These are phyloP conservation scores for Drosophila pandora DNA, from an alignment of 1,140 invertebrate genomes.

Conservation along the genomic window DNA sequence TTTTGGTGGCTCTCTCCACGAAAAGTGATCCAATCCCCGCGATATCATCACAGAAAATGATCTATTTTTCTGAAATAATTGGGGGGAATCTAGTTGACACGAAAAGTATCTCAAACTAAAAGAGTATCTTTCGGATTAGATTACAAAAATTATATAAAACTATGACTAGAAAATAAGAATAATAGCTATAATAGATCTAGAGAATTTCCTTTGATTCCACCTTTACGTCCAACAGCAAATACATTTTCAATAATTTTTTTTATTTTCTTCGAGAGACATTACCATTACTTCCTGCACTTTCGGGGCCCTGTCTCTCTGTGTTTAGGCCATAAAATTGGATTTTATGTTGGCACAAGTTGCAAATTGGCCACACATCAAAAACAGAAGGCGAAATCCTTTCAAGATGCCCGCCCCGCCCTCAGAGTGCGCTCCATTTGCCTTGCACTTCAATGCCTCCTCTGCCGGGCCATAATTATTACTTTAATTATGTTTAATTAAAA, in stretches of 20 bases:
- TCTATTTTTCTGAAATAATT: slow-evolving; percentile 24
- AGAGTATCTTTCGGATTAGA: background rate
- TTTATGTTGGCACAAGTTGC: slow-evolving; percentile 41
- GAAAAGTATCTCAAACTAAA: background rate
- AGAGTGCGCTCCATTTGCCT: slow-evolving; percentile 20
- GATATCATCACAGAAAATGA: slow-evolving; percentile 17
- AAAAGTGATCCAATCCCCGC: slow-evolving; percentile 26
- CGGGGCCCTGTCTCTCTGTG: slow-evolving; percentile 8
- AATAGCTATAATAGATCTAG: no score
- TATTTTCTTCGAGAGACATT: background rate
- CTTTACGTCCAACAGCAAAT: background rate
- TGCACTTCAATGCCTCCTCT: slow-evolving; percentile 50
- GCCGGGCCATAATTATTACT: slow-evolving; percentile 67
- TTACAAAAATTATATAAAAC: background rate
- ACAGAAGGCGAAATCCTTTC: slow-evolving; percentile 65
- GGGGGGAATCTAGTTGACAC: background rate
- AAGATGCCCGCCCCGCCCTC: slow-evolving; percentile 48
- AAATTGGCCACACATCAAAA: slow-evolving; percentile 77
- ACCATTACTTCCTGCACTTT: slow-evolving; percentile 25
- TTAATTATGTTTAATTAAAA: slow-evolving; percentile 69
- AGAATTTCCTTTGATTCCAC: slow-evolving; percentile 27
- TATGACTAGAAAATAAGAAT: no score
- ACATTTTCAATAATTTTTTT: slow-evolving; percentile 11
- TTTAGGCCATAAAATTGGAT: slow-evolving; percentile 55
- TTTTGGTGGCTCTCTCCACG: slow-evolving; percentile 23